A percentile compares a stretch with the other conserved stretches of the same genome.
phyloP scores from a whole-genome alignment of 1,140 invertebrate species.

The Lanistes nyassanus region DNA sequence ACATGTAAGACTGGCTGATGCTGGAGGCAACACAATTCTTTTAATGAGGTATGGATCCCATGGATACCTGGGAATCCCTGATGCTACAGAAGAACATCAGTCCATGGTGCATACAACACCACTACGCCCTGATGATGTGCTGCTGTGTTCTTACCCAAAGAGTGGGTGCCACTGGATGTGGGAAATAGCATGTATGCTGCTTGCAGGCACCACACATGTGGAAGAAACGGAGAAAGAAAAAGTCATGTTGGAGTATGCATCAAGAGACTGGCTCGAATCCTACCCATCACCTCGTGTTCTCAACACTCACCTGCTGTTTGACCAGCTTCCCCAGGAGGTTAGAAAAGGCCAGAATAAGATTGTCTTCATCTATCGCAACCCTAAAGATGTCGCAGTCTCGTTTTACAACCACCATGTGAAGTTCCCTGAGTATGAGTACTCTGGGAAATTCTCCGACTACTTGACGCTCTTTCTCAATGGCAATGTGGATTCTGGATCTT shows the following conservation, averaged over 20 bases:
- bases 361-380: conserved; percentile 38
- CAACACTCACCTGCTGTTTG: conserved; percentile 34
- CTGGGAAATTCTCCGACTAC: conserved; percentile 23
- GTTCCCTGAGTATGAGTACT: conserved; percentile 20
- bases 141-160: conserved; percentile 51
- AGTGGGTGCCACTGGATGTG: conserved; percentile 45
- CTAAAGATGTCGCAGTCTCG: conserved; percentile 49
- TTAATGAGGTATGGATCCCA: conserved; percentile 8
- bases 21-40: conserved; percentile 6
- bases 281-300: conserved; percentile 34
- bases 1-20: neutral
- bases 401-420: conserved; percentile 39
- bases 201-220: conserved; percentile 24
- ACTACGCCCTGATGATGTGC: conserved; percentile 40
- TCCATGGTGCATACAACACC: conserved; percentile 6
- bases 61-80: neutral
- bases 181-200: conserved; percentile 37
- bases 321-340: conserved; percentile 30
- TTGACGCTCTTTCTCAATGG: conserved; percentile 15
- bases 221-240: conserved; percentile 27
- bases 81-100: neutral
- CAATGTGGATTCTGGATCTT: conserved; percentile 43
- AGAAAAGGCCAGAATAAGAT: conserved; percentile 33
- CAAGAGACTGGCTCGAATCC: conserved; percentile 7
- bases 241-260: conserved; percentile 33